Base-by-base conservation (phyloP, 2,113 vertebrate genomes). In the Zapus hudsonius region DNA sequence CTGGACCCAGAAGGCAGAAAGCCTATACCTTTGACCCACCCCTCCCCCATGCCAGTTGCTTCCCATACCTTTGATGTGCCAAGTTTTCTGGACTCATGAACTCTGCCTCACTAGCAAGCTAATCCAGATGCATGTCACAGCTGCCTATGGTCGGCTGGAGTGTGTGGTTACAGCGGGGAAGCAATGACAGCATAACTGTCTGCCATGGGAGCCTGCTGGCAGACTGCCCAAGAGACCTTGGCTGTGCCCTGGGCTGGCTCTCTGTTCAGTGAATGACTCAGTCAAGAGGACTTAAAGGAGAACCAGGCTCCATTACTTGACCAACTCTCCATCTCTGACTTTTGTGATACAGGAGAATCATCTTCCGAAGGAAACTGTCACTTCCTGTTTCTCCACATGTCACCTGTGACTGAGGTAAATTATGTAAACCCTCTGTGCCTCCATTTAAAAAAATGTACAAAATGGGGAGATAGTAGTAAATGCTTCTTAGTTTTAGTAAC, bases 101-200 rank as follows among this genome's bases (percentile, higher is more conserved):
- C 88, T 91, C 90, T 81, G 80, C 63, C 73, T 94, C 93, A 52
- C 79, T 42, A 86, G 84, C 42, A 75, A 84, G 38, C 84, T 94
- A 69, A 57, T 81, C 81, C 78, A 91, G 83, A 92, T 84, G 94
- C 74, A 72, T 92, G 92, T 93, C 94, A 84, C 92, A 92, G 92
- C 92, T 93, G 85, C 80, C 75, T 94, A 63, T 52, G 31, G 92
- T 79, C 61, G 70, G 36, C 20, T 55, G 15, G 64, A 93, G 85
- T 84, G 4, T 89, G 84, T 89, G 91, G 91, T 89, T 90, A 69
- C 36, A 92, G 47, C 40, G 80, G 47, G 75, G 75, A 92, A 92
- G 84, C 85, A 82, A 47, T 81, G 75, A 89, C 75, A 59, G 72
- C 31, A 17, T 80, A 81, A 92, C 78, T 20, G 44, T 72, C 67